Evolutionary conservation across 2,113 vertebrate genomes (phyloP), one percentile per base, ranked within the genome.

Genomic region (Calidris pugnax): DNA sequence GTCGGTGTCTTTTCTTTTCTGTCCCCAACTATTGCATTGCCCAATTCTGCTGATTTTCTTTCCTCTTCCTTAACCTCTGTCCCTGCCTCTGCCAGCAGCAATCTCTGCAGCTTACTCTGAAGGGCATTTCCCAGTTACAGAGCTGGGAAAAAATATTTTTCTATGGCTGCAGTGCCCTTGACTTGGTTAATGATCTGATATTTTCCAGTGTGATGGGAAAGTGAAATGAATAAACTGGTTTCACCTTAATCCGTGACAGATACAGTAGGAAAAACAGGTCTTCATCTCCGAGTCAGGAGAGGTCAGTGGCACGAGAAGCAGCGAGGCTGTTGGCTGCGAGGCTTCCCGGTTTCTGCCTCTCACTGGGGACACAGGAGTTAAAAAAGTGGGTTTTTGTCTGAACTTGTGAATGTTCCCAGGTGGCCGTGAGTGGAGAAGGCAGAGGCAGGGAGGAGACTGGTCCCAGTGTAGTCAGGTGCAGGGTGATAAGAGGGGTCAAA

Each of bases 291-390:
- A 19, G 3, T 51, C 16, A 10, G 69, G 35, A 69, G 51, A 66
- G 45, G 32, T 45, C 27, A 12, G 35, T 14, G 80, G 16, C 10
- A 5, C 27, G 5, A 48, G 82, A 37, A 51, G 32, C 75, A 73
- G 28, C 0, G 0, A 66, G n/a, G 8, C 18, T 11, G 24, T 41
- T 6, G 3, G 6, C 67, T 12, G n/a, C 1, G 3, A 62, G 39
- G 27, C 32, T 51, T 68, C 26, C 24, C 27, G 11, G 27, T 9
- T 60, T 30, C 23, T 67, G 9, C 15, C 41, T 30, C 23, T 43
- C 33, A 15, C 32, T 22, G 74, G 9, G 28, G 7, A 5, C 3
- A 27, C 5, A 9, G 33, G 41, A 75, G 12, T n/a, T 89, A 27
- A 66, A 37, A 11, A n/a, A 7, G 10, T 7, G 33, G 0, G 1